A percentile compares a stretch with the other conserved stretches of the same genome.
phyloP scores from a whole-genome alignment of 2,797 vertebrate species.

The Sebastolobus alascanus region DNA sequence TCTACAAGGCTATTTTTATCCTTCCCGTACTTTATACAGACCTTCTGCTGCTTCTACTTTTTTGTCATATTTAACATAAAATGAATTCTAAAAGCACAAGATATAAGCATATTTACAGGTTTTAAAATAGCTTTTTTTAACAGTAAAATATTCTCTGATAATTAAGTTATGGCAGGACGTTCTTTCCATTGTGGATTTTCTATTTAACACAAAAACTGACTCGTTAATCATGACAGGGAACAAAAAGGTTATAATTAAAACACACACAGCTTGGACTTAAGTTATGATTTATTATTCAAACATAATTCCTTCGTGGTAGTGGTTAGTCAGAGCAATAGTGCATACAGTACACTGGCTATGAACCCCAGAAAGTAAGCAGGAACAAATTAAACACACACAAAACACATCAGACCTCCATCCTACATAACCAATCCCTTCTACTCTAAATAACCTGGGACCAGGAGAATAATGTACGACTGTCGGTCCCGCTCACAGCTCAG shows the following conservation, averaged over 20 bases:
- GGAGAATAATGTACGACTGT: not conserved
- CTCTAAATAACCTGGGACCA: not conserved
- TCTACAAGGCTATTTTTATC: no score
- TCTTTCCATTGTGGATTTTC: not conserved
- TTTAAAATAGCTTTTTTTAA: not conserved
- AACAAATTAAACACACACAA: slow-evolving; percentile 6
- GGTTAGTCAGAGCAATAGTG: slow-evolving; percentile 11
- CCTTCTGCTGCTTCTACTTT: not conserved
- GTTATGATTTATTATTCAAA: slow-evolving; percentile 56
- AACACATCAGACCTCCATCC: not conserved
- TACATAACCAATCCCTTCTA: not conserved
- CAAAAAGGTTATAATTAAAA: not conserved
- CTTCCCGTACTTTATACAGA: not conserved
- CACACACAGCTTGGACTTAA: slow-evolving; percentile 2
- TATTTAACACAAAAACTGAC: not conserved
- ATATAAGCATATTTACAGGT: not conserved
- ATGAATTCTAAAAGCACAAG: not conserved
- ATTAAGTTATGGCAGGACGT: not conserved
- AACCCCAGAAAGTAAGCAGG: slow-evolving; percentile 1
- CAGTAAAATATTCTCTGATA: no score
- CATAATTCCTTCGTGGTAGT: slow-evolving; percentile 55
- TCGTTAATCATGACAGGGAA: not conserved
- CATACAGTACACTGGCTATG: not conserved
- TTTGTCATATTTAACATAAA: not conserved
- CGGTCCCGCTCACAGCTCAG: not conserved